These are phyloP conservation scores for Trachelus iudaicus DNA, from an alignment of 2,888 invertebrate species.

Conservation along the genomic window DNA sequence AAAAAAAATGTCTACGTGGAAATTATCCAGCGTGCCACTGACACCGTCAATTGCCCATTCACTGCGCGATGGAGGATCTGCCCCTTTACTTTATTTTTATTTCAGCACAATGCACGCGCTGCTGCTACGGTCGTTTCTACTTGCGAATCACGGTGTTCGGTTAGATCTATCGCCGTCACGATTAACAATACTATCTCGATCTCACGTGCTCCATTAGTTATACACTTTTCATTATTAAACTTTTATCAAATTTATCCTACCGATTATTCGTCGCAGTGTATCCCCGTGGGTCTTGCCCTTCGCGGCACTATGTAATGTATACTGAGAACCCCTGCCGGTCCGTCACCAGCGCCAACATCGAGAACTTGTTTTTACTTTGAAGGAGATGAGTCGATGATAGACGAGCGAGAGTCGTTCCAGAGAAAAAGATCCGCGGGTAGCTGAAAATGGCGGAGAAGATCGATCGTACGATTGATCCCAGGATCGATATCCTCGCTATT, in stretches of 20 bases:
- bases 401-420: slow-evolving; percentile 1
- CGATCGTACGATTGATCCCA: background rate
- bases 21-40: slow-evolving; percentile 3
- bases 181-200: background rate
- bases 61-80: background rate
- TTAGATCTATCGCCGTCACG: background rate
- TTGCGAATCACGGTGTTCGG: background rate
- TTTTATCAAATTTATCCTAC: background rate
- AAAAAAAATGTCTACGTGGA: background rate
- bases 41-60: slow-evolving; percentile 4
- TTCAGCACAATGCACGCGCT: background rate
- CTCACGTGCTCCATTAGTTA: background rate
- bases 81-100: background rate
- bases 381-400: slow-evolving; percentile 6
- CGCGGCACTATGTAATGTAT: background rate
- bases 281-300: background rate
- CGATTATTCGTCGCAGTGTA: background rate
- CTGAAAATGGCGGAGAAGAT: slow-evolving; percentile 1
- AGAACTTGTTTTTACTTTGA: slow-evolving; percentile 3
- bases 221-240: background rate
- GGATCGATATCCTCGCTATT: background rate
- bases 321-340: background rate
- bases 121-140: background rate
- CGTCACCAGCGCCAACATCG: background rate
- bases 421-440: background rate